Base-by-base conservation (phyloP, 2,888 invertebrate species). In the Lamproptera curius region DNA sequence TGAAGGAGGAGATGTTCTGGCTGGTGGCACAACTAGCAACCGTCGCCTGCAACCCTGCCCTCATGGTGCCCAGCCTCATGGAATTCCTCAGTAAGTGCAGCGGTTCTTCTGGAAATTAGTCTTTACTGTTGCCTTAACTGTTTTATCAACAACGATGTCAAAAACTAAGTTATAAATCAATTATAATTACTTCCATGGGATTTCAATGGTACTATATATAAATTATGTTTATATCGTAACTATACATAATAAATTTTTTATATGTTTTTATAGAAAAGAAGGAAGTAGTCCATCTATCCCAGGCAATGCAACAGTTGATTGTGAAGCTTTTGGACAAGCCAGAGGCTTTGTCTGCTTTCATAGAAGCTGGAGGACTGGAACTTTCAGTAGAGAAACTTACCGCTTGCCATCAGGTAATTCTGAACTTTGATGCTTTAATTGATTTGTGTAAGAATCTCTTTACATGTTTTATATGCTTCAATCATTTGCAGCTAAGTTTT, bases 1-100 rank as follows among this genome's bases (percentile, higher is more conserved):
- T 96, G 43, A 94, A 94, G 1, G 97, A 97, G 67, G 95, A 95
- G 14, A 92, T 97, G n/a, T 96, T 95, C 68, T 93, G 94, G 77
- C 89, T 97, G 56, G 89, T 97, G 44, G 90, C 93, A 17, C 92
- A 93, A 1, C 84, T 97, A 52, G 92, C 93, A n/a, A 90, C 91
- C 36, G 92, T 93, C 63, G 92, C 95, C 1, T 92, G 95, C 5
- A 91, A 92, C 65, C 92, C 94, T 1, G 90, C 91, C 16, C 88
- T 94, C 46, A 91, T 97, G 65, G 90, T 97, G 61, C 91, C 92
- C 56, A 95, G 96, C 0, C 88, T 97, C 31, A 90, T 94, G 65
- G 90, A 91, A 54, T 95, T 92, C 75, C 88, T 96, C 1, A 74
- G 88, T 88, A 51, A 83, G 85, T 78, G 36, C 5, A 17, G n/a